phyloP scores from a whole-genome alignment of 2,113 vertebrate species.

The Felis catus region DNA sequence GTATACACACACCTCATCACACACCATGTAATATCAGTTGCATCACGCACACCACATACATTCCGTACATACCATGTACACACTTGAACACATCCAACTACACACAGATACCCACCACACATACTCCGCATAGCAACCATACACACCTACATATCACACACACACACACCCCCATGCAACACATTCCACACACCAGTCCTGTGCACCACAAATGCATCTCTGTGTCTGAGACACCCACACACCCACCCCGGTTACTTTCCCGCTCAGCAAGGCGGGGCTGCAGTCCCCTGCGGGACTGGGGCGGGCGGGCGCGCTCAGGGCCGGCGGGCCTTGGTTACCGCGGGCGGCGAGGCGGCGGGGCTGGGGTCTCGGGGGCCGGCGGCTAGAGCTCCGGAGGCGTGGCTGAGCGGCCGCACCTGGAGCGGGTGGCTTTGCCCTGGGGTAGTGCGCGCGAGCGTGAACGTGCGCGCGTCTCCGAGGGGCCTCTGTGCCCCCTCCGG shows the following conservation, averaged over 20 bases:
- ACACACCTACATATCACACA: not conserved
- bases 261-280: not conserved
- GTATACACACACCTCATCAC: not conserved
- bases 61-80: not conserved
- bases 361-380: not conserved
- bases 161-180: not conserved
- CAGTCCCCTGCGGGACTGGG: not conserved
- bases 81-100: not conserved
- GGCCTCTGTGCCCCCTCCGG: not conserved
- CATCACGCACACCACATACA: not conserved
- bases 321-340: not conserved
- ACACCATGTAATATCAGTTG: not conserved
- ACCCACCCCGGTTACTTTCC: not conserved
- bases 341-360: rapidly evolving
- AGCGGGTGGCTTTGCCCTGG: not conserved
- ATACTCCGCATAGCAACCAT: not conserved
- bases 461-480: not conserved
- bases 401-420: not conserved
- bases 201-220: not conserved
- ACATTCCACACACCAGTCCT: not conserved
- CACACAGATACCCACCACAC: not conserved
- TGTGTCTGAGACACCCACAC: not conserved
- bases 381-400: not conserved
- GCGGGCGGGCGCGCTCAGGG: not conserved
- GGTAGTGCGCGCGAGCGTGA: not conserved